Percentiles rank a stretch among this genome's conserved stretches.
Conservation (phyloP, 1,140 invertebrate species). For the Drosophila suzukii region DNA sequence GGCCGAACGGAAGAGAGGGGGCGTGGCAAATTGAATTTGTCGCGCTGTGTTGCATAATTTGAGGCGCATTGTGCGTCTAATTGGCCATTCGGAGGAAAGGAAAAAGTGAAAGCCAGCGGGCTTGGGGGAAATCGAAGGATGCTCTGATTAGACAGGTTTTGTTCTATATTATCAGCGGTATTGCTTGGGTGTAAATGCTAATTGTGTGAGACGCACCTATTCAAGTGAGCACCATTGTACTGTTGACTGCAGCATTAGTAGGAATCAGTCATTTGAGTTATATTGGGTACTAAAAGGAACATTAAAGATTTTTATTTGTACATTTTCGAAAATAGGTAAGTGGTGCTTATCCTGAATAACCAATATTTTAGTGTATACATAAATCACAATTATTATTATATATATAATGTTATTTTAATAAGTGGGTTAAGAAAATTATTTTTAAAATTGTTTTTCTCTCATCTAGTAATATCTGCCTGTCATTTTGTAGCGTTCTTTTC, state of each 20-base stretch:
- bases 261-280: conserved; percentile 21
- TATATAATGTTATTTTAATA: too few species aligned
- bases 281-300: neutral
- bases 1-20: neutral
- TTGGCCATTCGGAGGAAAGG: conserved; percentile 49
- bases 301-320: neutral
- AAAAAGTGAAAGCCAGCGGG: conserved; percentile 37
- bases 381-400: too few species aligned
- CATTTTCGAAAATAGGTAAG: neutral
- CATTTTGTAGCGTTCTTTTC: neutral
- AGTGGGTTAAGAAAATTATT: too few species aligned
- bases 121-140: conserved; percentile 7
- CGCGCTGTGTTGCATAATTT: conserved; percentile 78
- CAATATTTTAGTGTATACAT: too few species aligned
- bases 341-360: too few species aligned
- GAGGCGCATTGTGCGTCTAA: conserved; percentile 74
- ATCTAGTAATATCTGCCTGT: neutral
- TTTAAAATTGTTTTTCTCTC: neutral
- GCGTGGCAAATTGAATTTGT: conserved; percentile 80
- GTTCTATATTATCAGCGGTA: conserved; percentile 25
- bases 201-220: conserved; percentile 13
- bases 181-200: conserved; percentile 8
- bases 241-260: conserved; percentile 2
- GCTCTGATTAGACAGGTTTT: conserved; percentile 28
- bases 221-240: conserved; percentile 19